Evolutionary conservation across 2,888 invertebrate species (phyloP), one percentile per base, ranked within the genome.

Genomic region (Tenthredo distinguenda): DNA sequence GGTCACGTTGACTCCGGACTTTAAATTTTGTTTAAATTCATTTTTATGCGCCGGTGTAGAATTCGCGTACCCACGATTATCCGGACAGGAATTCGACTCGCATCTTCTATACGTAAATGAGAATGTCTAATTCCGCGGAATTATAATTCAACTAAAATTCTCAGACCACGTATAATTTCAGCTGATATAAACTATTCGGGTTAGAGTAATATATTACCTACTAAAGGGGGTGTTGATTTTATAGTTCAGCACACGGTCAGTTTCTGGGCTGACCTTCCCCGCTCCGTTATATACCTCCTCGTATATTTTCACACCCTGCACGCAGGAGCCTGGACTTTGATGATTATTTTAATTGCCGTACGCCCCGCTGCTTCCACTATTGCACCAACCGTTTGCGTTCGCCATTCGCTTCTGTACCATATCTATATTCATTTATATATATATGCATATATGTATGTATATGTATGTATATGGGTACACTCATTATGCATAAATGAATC

Each of bases 311-410:
- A 34, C 37, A 37, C 71, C n/a, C n/a, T n/a, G 62, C 62, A 71
- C 3, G 0, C 7, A 34, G 9, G 37, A 71, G n/a, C 71, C 71
- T 71, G 71, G 37, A 71, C 71, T 71, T 71, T 71, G 71, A 71
- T 71, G 37, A 71, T 71, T 71, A 71, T 71, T 71, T 71, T 71
- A 71, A 71, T 71, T 71, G 71, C n/a, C 21, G 21, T 21, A 62
- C 26, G 62, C 26, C 9, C 62, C 62, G 62, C 10, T 62, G 26
- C 21, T 62, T 62, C 26, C 62, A 21, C 62, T 62, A 21, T 10
- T 26, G 12, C 26, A 26, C 37, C 37, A 71, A 71, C 18, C 71
- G 31, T 34, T 37, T 71, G 37, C 71, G 7, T 7, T 7, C 71
- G n/a, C 18, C 21, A 9, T 40, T 40, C 40, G 40, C 40, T 40